Percentiles rank a stretch among this genome's conserved stretches.
These are phyloP conservation scores for Bothrops alternatus DNA, from an alignment of 2,797 vertebrate genomes.

Conservation along the genomic window DNA sequence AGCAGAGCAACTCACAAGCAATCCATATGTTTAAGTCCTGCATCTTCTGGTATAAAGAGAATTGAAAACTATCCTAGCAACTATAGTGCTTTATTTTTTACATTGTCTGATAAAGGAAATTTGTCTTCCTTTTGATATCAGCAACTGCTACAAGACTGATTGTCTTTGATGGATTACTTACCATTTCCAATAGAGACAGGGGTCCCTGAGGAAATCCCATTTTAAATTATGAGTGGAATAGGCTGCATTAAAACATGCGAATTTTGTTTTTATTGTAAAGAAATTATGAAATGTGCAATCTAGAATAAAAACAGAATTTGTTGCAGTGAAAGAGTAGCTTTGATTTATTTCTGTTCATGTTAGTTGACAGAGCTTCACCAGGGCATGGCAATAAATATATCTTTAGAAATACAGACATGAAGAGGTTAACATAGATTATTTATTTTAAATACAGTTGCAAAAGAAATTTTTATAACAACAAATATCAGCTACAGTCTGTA, in stretches of 20 bases:
- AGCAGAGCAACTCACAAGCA: neutral
- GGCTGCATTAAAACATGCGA: neutral
- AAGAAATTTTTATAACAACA: neutral
- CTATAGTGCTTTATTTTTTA: neutral
- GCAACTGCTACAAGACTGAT: neutral
- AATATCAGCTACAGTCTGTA: neutral
- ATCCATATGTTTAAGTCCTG: neutral
- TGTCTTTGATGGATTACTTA: neutral
- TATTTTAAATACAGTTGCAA: neutral
- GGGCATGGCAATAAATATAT: neutral
- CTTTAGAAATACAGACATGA: neutral
- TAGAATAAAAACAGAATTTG: conserved; percentile 38
- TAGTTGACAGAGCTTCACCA: neutral
- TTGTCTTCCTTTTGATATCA: neutral
- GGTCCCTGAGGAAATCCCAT: neutral
- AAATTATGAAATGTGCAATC: conserved; percentile 25
- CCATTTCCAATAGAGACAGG: neutral
- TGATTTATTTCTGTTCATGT: conserved; percentile 39
- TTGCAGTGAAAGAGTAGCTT: neutral
- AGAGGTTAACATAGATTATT: neutral
- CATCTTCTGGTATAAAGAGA: neutral
- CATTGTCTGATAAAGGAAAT: neutral
- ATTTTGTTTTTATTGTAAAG: conserved; percentile 17
- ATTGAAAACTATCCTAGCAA: neutral
- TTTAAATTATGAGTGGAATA: neutral